Conservation (phyloP, 2,113 vertebrate genomes). For the Micromys minutus region DNA sequence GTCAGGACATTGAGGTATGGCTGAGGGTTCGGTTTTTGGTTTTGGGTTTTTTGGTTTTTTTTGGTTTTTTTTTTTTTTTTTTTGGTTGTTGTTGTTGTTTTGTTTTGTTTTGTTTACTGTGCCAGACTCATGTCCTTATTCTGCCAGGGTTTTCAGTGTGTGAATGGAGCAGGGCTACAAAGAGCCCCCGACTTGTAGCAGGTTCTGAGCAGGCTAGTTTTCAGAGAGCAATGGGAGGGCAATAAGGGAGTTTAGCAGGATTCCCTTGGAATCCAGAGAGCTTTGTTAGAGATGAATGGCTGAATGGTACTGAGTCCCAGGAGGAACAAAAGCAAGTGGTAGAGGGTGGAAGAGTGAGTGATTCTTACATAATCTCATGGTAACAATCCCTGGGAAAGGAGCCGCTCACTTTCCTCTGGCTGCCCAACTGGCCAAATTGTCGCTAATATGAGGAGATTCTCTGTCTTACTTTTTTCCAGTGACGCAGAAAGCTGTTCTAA, state of each 20-base stretch:
- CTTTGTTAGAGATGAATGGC: background rate
- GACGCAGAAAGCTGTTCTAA: background rate
- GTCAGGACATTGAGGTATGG: conserved; percentile 21
- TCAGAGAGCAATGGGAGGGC: background rate
- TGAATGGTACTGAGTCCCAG: background rate
- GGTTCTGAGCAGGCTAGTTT: background rate
- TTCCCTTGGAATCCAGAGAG: background rate
- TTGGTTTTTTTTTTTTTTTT: no score
- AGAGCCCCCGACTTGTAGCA: background rate
- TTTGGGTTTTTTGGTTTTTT: no score
- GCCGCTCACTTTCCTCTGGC: background rate
- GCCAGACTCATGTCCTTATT: conserved; percentile 45
- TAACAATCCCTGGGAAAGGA: background rate
- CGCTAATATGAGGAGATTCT: background rate
- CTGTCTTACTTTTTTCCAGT: background rate
- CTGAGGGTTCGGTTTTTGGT: conserved; percentile 34
- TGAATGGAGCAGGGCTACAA: conserved; percentile 39
- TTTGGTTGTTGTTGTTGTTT: no score
- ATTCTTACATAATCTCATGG: background rate
- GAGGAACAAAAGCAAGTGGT: background rate
- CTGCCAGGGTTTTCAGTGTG: conserved; percentile 19
- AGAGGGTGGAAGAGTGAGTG: background rate
- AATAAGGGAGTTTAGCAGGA: background rate
- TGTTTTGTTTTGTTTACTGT: no score
- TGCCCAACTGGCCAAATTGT: background rate